Base-by-base conservation (phyloP, 2,888 invertebrate genomes). In the Drosophila vallismaia region DNA sequence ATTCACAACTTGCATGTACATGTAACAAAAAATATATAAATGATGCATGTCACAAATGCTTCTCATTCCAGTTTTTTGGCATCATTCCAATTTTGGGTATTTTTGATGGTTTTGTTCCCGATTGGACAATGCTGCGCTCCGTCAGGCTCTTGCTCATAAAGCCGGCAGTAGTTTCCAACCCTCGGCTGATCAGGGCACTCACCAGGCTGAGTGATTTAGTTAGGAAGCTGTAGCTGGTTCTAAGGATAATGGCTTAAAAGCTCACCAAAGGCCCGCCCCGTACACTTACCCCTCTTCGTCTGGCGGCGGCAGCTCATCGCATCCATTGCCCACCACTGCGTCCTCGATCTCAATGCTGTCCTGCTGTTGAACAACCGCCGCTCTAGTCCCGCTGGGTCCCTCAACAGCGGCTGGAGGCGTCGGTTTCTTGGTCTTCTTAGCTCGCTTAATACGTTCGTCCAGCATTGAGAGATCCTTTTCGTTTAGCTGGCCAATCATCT, bases 401-500 rank as follows among this genome's bases (percentile, higher is more conserved):
- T 92, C 60, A 84, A 71, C 50, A 81, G 92, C 58, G 83, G 74
- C 52, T n/a, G 90, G 92, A 1, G 85, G 74, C 14, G 85, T 74
- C 91, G 93, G 88, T 86, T 92, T 88, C 89, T 94, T 79, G 92
- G 93, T 90, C 90, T 96, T 96, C 68, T 95, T 94, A 1, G 97
- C 96, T 28, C 99, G 94, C 90, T 99, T 99, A 62, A 99, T 98
- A 49, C 99, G 94, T 92, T 99, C 99, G 88, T 99, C 99, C 50
- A 99, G 92, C 81, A 99, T 93, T 0, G 97, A 97, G 88, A 96
- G 94, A 89, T 99, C 99, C 92, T 99, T 99, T 90, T 99, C 98
- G 1, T 95, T 96, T 86, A 97, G 95, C 93, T 96, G 95, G 71
- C 98, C 98, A 77, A 98, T 95, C 92, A 97, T 94, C 93, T 98